phyloP scores from a whole-genome alignment of 2,113 vertebrate species.

The Pseudopodoces humilis region DNA sequence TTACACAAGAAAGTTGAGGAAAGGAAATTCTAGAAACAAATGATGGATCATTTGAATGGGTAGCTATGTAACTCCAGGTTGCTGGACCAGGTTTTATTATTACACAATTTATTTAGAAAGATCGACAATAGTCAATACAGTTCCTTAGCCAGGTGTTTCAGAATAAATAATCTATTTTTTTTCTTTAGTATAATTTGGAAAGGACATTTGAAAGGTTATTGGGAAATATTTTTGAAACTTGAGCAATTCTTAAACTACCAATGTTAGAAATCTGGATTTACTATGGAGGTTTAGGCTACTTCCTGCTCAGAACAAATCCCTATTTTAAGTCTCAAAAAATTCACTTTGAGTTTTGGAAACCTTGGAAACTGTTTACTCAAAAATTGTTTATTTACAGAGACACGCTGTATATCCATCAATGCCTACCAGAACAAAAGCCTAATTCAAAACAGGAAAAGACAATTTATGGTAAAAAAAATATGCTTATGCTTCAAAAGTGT shows the following conservation, averaged over 20 bases:
- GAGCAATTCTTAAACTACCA: neutral
- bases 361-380: neutral
- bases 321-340: neutral
- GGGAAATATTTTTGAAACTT: neutral
- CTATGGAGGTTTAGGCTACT: neutral
- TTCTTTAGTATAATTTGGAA: neutral
- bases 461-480: neutral
- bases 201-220: neutral
- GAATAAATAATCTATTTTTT: neutral
- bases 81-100: neutral
- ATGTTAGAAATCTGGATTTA: neutral
- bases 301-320: neutral
- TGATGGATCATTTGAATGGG: neutral
- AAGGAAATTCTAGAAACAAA: neutral
- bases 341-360: neutral
- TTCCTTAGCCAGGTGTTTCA: neutral
- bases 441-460: neutral
- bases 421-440: neutral
- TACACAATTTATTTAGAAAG: neutral
- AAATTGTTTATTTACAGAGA: neutral
- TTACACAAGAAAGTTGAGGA: neutral
- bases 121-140: fast-evolving
- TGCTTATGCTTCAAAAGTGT: neutral
- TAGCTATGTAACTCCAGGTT: neutral
- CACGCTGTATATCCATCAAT: neutral